Percentiles rank a stretch among this genome's conserved stretches.
These are phyloP conservation scores for Grus americana DNA, from an alignment of 2,113 vertebrate species.

Conservation along the genomic window DNA sequence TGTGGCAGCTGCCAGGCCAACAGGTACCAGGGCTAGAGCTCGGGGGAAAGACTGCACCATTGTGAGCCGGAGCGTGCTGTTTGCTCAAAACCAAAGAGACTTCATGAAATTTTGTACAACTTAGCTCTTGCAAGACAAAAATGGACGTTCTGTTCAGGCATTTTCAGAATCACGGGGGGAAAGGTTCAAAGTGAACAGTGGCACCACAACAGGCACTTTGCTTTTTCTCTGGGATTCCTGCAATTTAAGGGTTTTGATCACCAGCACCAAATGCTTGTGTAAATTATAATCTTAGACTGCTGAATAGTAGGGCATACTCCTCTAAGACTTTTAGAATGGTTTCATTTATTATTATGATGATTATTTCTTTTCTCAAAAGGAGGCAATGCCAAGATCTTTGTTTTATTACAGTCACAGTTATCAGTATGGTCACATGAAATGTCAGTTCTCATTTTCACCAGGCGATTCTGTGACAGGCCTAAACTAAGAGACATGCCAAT, in stretches of 20 bases:
- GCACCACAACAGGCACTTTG: not conserved
- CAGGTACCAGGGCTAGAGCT: not conserved
- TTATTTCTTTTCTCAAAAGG: not conserved
- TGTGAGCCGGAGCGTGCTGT: accelerated
- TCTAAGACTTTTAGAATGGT: not conserved
- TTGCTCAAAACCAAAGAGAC: not conserved
- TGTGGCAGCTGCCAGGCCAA: not conserved
- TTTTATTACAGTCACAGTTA: not conserved
- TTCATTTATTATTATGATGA: not conserved
- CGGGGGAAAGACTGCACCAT: too few species aligned
- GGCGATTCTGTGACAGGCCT: not conserved
- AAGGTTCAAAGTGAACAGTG: not conserved
- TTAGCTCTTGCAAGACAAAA: not conserved
- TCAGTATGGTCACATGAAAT: not conserved
- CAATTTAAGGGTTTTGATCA: not conserved
- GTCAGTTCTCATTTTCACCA: not conserved
- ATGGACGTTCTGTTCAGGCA: not conserved
- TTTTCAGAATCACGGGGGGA: accelerated
- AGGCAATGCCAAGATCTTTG: not conserved
- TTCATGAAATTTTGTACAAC: not conserved
- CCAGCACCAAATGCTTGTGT: not conserved
- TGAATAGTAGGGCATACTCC: not conserved
- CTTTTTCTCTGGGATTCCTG: not conserved
- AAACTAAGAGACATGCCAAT: not conserved
- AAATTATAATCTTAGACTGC: not conserved